Evolutionary conservation across 2,113 vertebrate genomes (phyloP).

Genomic region (Zeus faber): DNA sequence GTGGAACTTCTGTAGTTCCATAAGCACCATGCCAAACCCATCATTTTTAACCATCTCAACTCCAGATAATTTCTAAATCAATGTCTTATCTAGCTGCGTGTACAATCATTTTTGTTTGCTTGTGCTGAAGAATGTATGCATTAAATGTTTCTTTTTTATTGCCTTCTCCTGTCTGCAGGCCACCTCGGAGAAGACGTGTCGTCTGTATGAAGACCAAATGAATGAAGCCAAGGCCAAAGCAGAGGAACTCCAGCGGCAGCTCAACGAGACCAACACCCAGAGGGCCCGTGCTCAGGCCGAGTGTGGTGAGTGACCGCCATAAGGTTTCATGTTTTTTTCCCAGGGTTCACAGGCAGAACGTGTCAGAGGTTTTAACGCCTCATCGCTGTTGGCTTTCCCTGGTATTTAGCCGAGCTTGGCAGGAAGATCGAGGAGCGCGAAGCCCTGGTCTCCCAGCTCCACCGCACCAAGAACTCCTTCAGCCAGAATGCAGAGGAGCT

Average conservation of each 20-base stretch:
- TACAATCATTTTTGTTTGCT: too few relatives aligned
- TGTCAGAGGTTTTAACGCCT: too few relatives aligned
- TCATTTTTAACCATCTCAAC: too few relatives aligned
- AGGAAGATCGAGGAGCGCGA: conserved; percentile 89
- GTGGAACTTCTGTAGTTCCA: too few relatives aligned
- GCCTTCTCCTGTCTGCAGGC: conserved; percentile 66
- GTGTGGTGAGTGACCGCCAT: conserved; percentile 70
- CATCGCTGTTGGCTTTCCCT: neutral
- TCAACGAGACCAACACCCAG: conserved; percentile 77
- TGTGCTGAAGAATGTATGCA: too few relatives aligned
- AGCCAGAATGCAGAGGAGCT: conserved; percentile 86
- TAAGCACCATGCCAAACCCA: too few relatives aligned
- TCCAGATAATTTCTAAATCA: too few relatives aligned
- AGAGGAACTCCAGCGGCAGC: conserved; percentile 88
- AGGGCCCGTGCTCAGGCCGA: conserved; percentile 83
- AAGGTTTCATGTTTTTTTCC: too few relatives aligned
- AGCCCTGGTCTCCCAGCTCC: conserved; percentile 85
- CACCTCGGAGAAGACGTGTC: conserved; percentile 84
- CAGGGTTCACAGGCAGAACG: too few relatives aligned
- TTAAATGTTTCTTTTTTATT: too few relatives aligned
- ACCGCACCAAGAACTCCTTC: conserved; percentile 82
- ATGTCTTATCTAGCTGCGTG: too few relatives aligned
- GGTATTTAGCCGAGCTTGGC: conserved; percentile 79
- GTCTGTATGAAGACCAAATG: conserved; percentile 88
- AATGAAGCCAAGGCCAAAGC: conserved; percentile 85